Evolutionary conservation across 2,113 vertebrate species (phyloP).

Genomic region (Phyllostomus discolor): DNA sequence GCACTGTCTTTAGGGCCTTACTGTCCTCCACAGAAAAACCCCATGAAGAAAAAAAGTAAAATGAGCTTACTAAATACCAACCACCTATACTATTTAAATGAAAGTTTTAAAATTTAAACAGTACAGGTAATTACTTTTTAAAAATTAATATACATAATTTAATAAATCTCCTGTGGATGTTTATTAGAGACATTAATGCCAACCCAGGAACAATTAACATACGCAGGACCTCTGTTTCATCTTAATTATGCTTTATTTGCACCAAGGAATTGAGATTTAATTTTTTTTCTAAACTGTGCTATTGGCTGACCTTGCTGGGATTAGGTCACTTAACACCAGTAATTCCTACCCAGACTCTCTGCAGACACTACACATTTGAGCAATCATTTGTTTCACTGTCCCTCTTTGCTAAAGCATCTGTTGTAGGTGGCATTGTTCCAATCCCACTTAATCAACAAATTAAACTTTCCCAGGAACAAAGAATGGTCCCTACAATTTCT

Average conservation of each 20-base stretch:
- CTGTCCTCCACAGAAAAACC: background rate
- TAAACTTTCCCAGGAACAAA: conserved; percentile 42
- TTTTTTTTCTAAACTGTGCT: conserved; percentile 22
- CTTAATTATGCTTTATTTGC: conserved; percentile 31
- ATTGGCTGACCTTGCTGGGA: conserved; percentile 34
- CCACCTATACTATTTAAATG: background rate
- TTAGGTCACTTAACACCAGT: conserved; percentile 42
- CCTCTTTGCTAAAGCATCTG: conserved; percentile 21
- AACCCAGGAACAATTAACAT: conserved; percentile 21
- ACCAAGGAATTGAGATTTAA: conserved; percentile 23
- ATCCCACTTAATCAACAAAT: background rate
- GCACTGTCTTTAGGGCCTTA: background rate
- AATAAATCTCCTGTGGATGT: background rate
- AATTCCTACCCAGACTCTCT: conserved; percentile 44
- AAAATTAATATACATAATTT: background rate
- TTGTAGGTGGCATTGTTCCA: conserved; percentile 23
- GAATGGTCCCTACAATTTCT: background rate
- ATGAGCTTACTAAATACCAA: background rate
- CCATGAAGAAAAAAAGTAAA: background rate
- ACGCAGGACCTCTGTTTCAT: background rate
- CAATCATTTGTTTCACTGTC: conserved; percentile 34
- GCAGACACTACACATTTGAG: conserved; percentile 9
- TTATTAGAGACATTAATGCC: conserved; percentile 24
- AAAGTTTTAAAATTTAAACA: background rate
- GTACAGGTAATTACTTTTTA: background rate